Conservation (phyloP, 2,888 invertebrate species). For the Endotricha flammealis region DNA sequence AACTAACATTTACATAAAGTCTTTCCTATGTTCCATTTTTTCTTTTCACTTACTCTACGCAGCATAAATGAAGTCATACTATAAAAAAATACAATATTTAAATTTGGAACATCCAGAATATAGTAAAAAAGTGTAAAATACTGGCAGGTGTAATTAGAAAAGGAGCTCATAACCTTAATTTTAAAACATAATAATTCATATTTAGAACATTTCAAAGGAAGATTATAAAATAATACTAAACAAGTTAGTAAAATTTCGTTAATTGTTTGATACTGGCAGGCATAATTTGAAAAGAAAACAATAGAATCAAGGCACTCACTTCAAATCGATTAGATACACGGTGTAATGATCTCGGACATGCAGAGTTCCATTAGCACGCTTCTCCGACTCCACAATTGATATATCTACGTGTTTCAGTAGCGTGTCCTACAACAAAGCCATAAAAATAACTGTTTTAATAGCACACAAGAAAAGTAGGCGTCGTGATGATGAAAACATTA, state of each 20-base stretch:
- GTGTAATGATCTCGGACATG: slow-evolving; percentile 87
- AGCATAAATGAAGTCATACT: no score
- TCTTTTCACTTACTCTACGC: no score
- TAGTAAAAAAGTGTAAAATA: no score
- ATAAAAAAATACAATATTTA: no score
- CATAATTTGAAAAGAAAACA: slow-evolving; percentile 41
- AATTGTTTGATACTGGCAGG: slow-evolving; percentile 30
- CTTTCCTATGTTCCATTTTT: no score
- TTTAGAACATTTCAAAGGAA: no score
- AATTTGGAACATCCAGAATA: no score
- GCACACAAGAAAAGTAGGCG: slow-evolving; percentile 48
- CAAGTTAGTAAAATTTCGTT: slow-evolving; percentile 22
- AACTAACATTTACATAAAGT: no score
- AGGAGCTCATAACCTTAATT: no score
- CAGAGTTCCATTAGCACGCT: slow-evolving; percentile 84
- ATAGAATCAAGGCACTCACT: slow-evolving; percentile 72
- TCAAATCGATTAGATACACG: slow-evolving; percentile 87
- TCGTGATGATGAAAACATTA: slow-evolving; percentile 25
- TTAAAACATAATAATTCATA: no score
- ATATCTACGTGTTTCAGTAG: slow-evolving; percentile 85
- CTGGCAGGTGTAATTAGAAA: no score
- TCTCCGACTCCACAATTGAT: slow-evolving; percentile 86
- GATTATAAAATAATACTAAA: no score
- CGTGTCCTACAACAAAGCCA: slow-evolving; percentile 75
- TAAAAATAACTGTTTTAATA: slow-evolving; percentile 17